Base-by-base conservation (phyloP, 92 coral and sea anemone species). In the Epizoanthus ramosus region DNA sequence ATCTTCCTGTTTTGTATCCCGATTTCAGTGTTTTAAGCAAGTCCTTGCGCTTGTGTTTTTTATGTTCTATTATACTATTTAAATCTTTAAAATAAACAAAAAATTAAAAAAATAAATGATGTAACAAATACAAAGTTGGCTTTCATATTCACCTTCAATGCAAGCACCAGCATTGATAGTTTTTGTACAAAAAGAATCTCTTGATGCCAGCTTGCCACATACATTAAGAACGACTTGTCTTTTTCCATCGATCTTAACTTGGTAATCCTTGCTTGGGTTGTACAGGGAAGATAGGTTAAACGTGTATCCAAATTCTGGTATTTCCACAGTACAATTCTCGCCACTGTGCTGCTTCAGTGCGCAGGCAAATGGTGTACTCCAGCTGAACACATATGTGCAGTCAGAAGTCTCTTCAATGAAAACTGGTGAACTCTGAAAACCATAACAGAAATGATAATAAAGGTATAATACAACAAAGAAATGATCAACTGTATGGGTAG, bases 281-380 rank as follows among this genome's bases (percentile, higher is more conserved):
- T 75, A 33, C 57, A 75, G 56, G n/a, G 81, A 75, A n/a, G 69
- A 37, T 9, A 75, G 68, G 41, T 59, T 59, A 58, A 75, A 75
- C 3, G 81, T 59, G 81, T 58, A 75, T 21, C 81, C 68, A 37
- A 57, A 75, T 31, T 75, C 69, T 28, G 81, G 81, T 5, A 75
- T 67, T 15, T 75, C 68, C 24, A 75, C 81, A 6, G 57, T 12
- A 63, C 81, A 75, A 19, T 75, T 43, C 1, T 68, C 1, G 35
- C 81, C 81, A 35, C 15, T 75, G 35, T 37, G 68, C 3, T 53
- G 22, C 3, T 58, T 35, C 14, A 75, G 45, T 18, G 81, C 56
- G 19, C 81, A 75, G 25, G 81, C 81, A n/a, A 75, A 75, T 1
- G 81, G 81, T 8, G 81, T 75, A 13, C 15, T 58, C 81, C 81